Conservation (phyloP, 2,113 vertebrate genomes). For the Corythornis cristatus region DNA sequence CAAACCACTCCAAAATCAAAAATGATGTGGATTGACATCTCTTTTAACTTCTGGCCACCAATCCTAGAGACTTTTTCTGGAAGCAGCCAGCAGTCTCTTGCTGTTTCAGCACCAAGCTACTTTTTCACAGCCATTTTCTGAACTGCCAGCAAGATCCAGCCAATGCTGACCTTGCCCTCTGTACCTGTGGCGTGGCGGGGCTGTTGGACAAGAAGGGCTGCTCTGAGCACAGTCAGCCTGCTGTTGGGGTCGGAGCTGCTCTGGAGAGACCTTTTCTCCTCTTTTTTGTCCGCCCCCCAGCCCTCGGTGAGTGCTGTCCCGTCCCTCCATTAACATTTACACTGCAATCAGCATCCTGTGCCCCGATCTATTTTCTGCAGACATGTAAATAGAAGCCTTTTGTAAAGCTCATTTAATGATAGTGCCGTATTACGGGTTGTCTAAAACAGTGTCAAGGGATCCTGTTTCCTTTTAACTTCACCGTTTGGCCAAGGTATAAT, state of each 20-base stretch:
- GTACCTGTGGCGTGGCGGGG: not conserved
- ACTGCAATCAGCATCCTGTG: constrained; percentile 72
- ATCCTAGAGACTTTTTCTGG: not conserved
- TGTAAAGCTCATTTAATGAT: constrained; percentile 71
- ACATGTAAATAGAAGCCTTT: constrained; percentile 79
- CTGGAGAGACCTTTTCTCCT: not conserved
- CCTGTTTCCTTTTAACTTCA: constrained; percentile 77
- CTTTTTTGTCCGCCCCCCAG: not conserved
- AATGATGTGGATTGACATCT: not conserved
- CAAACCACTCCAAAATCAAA: not conserved
- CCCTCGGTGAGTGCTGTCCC: not conserved
- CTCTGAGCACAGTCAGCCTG: not conserved
- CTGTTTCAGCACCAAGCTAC: not conserved
- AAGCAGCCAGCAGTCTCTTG: not conserved
- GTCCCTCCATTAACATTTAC: constrained; percentile 66
- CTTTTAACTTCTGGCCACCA: not conserved
- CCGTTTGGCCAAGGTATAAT: constrained; percentile 66
- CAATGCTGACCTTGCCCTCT: not conserved
- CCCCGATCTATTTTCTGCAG: constrained; percentile 80
- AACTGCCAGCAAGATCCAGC: not conserved
- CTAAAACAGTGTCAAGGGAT: constrained; percentile 78
- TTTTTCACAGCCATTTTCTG: not conserved
- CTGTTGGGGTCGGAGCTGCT: not conserved
- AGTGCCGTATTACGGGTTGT: constrained; percentile 76
- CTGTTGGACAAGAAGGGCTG: not conserved